Evolutionary conservation across 1,140 invertebrate species (phyloP), one percentile per base, ranked within the genome.

Genomic region (Battus philenor): DNA sequence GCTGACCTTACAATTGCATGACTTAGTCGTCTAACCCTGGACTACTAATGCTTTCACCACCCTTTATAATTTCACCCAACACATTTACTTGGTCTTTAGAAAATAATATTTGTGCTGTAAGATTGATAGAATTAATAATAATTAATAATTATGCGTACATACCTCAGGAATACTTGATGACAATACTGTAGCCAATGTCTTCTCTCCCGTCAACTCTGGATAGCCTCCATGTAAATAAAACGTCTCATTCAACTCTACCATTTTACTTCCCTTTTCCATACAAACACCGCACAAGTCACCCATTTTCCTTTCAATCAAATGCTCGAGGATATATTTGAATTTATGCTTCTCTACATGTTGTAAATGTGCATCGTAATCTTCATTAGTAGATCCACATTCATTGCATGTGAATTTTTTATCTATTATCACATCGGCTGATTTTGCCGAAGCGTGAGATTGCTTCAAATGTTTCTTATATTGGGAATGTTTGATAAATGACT

Each of bases 321-420:
- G 50, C 5, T 72, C 46, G 33, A 85, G 53, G 8, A 72, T 54
- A 1, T 11, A 57, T 45, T 71, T 68, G 32, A 85, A 85, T n/a
- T 79, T 78, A 50, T 85, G 81, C 41, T 82, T 85, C 22, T 85
- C 81, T 22, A 78, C 53, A 54, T 85, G 81, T 15, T 69, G 68
- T 34, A 80, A 59, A 59, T 82, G 69, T 41, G 60, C 41, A 6
- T 47, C 46, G 5, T 68, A 54, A 16, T 51, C 54, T 4, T 61
- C 51, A 33, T 15, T 70, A 1, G 31, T n/a, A 20, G 51, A 13
- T 2, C 63, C 71, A 64, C 81, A 85, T 33, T 62, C 41, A 1
- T 53, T 54, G 24, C 78, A 82, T 48, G 53, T 50, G 39, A 71
- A 75, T 1, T 33, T 32, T 9, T 8, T 52, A 5, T 50, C 41